Evolutionary conservation across 92 coral and sea anemone species (phyloP).

Genomic region (Meandrina meandrites): DNA sequence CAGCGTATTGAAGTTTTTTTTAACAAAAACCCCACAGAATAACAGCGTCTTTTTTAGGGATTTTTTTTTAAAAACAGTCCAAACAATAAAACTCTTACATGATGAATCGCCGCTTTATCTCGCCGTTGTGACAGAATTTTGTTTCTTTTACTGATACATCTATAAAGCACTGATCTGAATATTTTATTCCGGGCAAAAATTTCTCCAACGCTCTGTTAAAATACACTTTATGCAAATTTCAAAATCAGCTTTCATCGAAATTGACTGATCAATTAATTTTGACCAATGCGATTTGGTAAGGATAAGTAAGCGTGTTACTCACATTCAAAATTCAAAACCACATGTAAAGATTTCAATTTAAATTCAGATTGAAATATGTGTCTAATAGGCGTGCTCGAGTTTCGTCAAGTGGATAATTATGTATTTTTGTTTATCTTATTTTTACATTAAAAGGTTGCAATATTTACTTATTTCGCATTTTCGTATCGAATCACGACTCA

Average conservation of each 20-base stretch:
- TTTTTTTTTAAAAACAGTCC: not conserved
- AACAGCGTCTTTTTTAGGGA: not conserved
- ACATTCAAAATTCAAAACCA: conserved; percentile 16
- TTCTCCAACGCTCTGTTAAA: not conserved
- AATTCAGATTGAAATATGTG: not conserved
- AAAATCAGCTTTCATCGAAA: not conserved
- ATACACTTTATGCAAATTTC: conserved; percentile 17
- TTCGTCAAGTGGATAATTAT: not conserved
- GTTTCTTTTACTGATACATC: no score
- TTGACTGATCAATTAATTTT: conserved; percentile 6
- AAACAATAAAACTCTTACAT: not conserved
- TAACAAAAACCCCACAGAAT: not conserved
- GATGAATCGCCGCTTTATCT: not conserved
- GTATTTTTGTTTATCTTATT: not conserved
- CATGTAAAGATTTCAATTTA: conserved; percentile 5
- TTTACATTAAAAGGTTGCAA: not conserved
- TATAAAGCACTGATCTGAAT: no score
- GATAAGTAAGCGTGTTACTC: not conserved
- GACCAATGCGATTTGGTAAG: not conserved
- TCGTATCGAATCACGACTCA: not conserved
- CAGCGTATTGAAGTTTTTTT: no score
- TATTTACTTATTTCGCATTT: not conserved
- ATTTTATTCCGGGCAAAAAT: not conserved
- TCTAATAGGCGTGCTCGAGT: not conserved
- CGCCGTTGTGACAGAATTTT: not conserved